These are phyloP conservation scores for Cyanoramphus novaezelandiae DNA, from an alignment of 2,113 vertebrate species.

Conservation along the genomic window DNA sequence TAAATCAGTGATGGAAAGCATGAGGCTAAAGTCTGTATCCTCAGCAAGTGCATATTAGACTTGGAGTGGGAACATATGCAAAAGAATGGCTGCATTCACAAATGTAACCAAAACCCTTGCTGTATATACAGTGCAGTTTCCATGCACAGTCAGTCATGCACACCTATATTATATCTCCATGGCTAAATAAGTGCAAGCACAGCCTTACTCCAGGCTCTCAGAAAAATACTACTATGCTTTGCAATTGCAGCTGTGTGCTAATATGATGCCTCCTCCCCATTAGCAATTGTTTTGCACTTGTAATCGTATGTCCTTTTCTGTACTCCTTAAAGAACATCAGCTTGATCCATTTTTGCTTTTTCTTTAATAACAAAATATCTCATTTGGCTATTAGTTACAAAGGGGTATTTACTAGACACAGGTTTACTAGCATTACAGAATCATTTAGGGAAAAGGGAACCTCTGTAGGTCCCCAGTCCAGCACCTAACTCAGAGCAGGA, in stretches of 20 bases:
- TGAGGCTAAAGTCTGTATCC: background rate
- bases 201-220: background rate
- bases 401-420: background rate
- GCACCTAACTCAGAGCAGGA: background rate
- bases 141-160: background rate
- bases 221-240: background rate
- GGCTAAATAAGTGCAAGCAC: background rate
- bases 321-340: background rate
- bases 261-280: background rate
- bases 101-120: background rate
- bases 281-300: background rate
- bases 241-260: background rate
- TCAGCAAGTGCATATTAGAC: background rate
- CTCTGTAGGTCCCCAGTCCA: background rate
- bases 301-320: background rate
- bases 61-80: background rate
- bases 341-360: background rate
- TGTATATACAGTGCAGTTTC: background rate
- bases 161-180: background rate
- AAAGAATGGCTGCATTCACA: background rate
- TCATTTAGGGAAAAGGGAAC: background rate
- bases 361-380: background rate
- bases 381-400: background rate
- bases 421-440: background rate
- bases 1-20: background rate